Conservation (phyloP, 2,113 vertebrate genomes). For the Castor canadensis region DNA sequence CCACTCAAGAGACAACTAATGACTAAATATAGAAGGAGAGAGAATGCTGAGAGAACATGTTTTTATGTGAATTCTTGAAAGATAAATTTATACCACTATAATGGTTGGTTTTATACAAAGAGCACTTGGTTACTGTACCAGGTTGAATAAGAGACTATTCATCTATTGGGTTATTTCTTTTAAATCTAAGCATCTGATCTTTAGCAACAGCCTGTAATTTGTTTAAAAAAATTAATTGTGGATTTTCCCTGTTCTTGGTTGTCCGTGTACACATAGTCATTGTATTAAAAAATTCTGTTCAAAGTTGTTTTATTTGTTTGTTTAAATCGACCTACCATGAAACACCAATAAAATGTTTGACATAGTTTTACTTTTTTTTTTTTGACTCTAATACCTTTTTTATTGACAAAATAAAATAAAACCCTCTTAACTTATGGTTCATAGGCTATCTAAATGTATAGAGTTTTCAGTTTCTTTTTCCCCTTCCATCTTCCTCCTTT, state of each 20-base stretch:
- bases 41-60: not conserved
- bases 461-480: too few relatives aligned
- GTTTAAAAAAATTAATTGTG: conserved; percentile 75
- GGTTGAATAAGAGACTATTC: conserved; percentile 62
- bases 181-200: conserved; percentile 70
- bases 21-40: conserved; percentile 60
- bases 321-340: conserved; percentile 85
- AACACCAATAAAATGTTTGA: conserved; percentile 87
- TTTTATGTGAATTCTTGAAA: conserved; percentile 60
- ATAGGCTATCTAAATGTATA: too few relatives aligned
- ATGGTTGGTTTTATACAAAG: conserved; percentile 79
- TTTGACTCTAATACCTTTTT: too few relatives aligned
- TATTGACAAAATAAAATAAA: too few relatives aligned
- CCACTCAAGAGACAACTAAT: conserved; percentile 35
- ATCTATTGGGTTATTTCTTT: conserved; percentile 64
- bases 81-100: conserved; percentile 51
- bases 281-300: conserved; percentile 81
- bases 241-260: conserved; percentile 77
- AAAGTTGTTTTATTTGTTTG: conserved; percentile 80
- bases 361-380: conserved; percentile 77
- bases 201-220: conserved; percentile 76
- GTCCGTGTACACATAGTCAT: conserved; percentile 83
- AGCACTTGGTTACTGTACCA: conserved; percentile 71
- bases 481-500: too few relatives aligned
- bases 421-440: too few relatives aligned